Evolutionary conservation across 2,888 invertebrate genomes (phyloP).

Genomic region (Listrodromus nycthemerus): DNA sequence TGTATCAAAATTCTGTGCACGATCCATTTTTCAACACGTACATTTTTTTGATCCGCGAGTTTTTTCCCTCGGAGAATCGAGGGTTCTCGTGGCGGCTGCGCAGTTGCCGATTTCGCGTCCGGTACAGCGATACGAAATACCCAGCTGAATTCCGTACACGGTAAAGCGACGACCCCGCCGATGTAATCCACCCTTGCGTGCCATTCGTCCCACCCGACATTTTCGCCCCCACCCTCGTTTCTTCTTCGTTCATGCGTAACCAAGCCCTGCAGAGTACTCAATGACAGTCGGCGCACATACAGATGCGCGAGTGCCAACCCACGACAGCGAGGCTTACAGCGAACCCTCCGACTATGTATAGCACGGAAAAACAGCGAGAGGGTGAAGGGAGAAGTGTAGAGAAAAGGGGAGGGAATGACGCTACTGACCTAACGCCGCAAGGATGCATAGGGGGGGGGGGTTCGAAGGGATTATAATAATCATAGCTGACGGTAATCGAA

Average conservation of each 20-base stretch:
- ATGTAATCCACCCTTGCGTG: constrained; percentile 50
- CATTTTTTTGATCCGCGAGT: background rate
- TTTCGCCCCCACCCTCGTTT: constrained; percentile 38
- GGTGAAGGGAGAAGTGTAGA: background rate
- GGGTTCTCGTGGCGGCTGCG: too few relatives aligned
- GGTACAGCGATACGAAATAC: background rate
- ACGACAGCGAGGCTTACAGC: constrained; percentile 7
- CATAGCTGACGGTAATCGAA: constrained; percentile 37
- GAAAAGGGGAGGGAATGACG: constrained; percentile 26
- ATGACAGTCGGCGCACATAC: constrained; percentile 45
- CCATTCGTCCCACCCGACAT: constrained; percentile 36
- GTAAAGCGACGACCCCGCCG: constrained; percentile 47
- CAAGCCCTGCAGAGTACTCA: constrained; percentile 52
- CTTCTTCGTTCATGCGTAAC: constrained; percentile 59
- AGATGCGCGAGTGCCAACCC: background rate
- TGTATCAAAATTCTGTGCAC: background rate
- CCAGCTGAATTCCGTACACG: constrained; percentile 21
- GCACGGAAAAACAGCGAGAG: background rate
- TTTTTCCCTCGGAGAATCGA: too few relatives aligned
- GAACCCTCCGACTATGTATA: background rate
- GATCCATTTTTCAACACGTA: background rate
- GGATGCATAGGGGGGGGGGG: constrained; percentile 15
- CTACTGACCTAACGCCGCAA: constrained; percentile 44
- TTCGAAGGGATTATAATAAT: constrained; percentile 48
- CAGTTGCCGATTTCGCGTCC: constrained; percentile 29